Percentiles rank a stretch among this genome's conserved stretches.
Conservation (phyloP, 2,113 vertebrate species). For the Bagarius yarrelli region DNA sequence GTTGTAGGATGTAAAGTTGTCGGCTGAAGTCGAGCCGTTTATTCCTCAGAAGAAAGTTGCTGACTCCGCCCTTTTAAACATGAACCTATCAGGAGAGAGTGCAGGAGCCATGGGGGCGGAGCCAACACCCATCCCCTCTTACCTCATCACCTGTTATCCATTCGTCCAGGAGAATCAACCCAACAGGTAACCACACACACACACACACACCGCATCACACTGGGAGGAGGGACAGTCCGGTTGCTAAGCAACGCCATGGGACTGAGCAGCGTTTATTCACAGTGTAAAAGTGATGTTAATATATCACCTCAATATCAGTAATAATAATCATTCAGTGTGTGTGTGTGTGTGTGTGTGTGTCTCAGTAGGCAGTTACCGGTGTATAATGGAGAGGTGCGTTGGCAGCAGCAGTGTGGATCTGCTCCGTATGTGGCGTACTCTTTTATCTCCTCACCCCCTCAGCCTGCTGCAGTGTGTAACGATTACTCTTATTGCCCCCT, state of each 20-base stretch:
- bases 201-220: neutral
- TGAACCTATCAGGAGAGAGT: conserved; percentile 84
- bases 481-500: conserved; percentile 96
- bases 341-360: conserved; percentile 18
- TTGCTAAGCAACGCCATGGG: no score
- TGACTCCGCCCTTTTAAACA: conserved; percentile 85
- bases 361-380: conserved; percentile 84
- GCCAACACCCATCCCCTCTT: conserved; percentile 91
- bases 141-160: conserved; percentile 97
- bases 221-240: no score
- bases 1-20: conserved; percentile 91
- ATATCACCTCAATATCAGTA: no score
- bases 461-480: conserved; percentile 88
- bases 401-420: conserved; percentile 87
- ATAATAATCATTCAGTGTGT: no score
- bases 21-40: conserved; percentile 96
- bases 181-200: conserved; percentile 78
- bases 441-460: conserved; percentile 86
- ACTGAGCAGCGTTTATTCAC: no score
- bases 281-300: no score
- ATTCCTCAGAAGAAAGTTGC: conserved; percentile 94
- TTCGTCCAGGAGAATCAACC: conserved; percentile 97
- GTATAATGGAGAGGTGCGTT: conserved; percentile 91
- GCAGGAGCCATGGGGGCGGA: conserved; percentile 74
- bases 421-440: conserved; percentile 95